Evolutionary conservation across 2,113 vertebrate genomes (phyloP).

Genomic region (Podocnemis expansa): DNA sequence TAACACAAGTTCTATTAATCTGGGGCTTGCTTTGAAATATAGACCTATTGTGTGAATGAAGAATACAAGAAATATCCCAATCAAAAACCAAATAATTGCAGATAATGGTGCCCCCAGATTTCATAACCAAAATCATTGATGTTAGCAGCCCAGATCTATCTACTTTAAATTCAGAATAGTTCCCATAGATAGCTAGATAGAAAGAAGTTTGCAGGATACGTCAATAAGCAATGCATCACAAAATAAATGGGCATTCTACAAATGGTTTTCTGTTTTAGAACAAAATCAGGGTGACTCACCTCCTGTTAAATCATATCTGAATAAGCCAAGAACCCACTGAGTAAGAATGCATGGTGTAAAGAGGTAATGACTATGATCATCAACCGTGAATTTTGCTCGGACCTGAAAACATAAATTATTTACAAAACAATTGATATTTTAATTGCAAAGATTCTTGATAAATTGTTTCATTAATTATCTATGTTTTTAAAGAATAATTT

Average conservation of each 20-base stretch:
- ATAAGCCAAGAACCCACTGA: conserved; percentile 94
- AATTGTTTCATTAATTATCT: neutral
- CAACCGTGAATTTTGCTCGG: conserved; percentile 90
- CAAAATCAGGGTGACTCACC: conserved; percentile 79
- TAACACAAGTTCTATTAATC: neutral
- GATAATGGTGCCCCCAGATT: neutral
- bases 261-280: conserved; percentile 18
- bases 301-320: conserved; percentile 92
- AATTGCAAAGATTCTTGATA: neutral
- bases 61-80: neutral
- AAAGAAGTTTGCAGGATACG: neutral
- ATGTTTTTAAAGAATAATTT: neutral
- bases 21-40: neutral
- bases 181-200: too few species aligned
- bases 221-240: neutral
- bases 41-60: neutral
- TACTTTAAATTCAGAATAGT: neutral
- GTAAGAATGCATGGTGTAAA: conserved; percentile 96
- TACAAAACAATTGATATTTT: neutral
- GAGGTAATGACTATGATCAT: conserved; percentile 95
- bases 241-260: neutral
- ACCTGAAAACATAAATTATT: conserved; percentile 77
- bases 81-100: neutral
- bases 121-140: neutral
- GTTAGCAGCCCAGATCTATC: neutral